Percentiles rank a stretch among this genome's conserved stretches.
Conservation (phyloP, 2,113 vertebrate species). For the Protobothrops flavoviridis region DNA sequence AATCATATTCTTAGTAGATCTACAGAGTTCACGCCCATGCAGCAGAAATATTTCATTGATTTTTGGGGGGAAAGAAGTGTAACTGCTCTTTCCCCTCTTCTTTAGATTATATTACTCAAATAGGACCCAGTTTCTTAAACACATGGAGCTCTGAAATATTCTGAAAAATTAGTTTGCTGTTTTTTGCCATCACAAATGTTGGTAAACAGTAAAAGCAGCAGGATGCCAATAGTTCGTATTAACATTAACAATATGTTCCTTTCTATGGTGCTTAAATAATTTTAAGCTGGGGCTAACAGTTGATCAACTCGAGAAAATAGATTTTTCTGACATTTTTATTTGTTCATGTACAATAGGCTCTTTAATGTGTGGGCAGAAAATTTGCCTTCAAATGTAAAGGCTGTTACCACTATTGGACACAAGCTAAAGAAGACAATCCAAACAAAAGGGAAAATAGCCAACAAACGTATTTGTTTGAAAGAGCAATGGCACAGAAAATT, state of each 20-base stretch:
- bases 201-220: slow-evolving; percentile 22
- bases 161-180: background rate
- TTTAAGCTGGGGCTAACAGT: slow-evolving; percentile 36
- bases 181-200: slow-evolving; percentile 26
- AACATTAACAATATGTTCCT: slow-evolving; percentile 37
- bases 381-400: slow-evolving; percentile 26
- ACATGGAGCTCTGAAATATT: background rate
- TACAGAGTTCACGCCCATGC: background rate
- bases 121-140: background rate
- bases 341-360: slow-evolving; percentile 47
- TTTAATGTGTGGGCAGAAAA: slow-evolving; percentile 43
- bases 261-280: slow-evolving; percentile 38
- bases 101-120: background rate
- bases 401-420: slow-evolving; percentile 3
- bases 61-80: background rate
- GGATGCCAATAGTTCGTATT: slow-evolving; percentile 12
- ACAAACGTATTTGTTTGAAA: background rate
- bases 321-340: slow-evolving; percentile 61
- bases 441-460: background rate
- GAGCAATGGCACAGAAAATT: background rate
- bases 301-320: slow-evolving; percentile 55
- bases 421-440: background rate
- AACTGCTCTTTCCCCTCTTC: background rate
- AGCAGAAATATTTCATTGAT: background rate
- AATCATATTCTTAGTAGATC: background rate